phyloP scores from a whole-genome alignment of 2,888 invertebrate species.

The Salticus scenicus region DNA sequence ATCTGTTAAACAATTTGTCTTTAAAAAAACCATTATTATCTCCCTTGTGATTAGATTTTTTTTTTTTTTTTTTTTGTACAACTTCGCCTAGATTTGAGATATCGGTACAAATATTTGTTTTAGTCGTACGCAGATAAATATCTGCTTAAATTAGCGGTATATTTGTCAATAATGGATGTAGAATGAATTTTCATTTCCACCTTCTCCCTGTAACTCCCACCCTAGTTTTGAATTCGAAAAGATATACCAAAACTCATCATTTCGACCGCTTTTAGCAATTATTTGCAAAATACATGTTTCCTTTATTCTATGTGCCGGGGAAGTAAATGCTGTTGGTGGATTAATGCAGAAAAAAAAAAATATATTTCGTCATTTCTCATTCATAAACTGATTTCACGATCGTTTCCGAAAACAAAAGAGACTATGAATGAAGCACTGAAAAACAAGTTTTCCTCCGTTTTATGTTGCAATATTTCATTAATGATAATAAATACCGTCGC shows the following conservation, averaged over 20 bases:
- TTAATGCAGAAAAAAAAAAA: slow-evolving; percentile 30
- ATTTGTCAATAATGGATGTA: slow-evolving; percentile 66
- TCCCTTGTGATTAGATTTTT: slow-evolving; percentile 50
- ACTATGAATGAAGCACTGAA: slow-evolving; percentile 48
- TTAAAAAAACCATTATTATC: slow-evolving; percentile 68
- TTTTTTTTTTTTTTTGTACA: slow-evolving; percentile 23
- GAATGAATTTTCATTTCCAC: slow-evolving; percentile 37
- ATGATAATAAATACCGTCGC: slow-evolving; percentile 70
- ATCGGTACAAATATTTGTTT: slow-evolving; percentile 69
- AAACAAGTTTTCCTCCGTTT: slow-evolving; percentile 67
- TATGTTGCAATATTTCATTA: slow-evolving; percentile 70
- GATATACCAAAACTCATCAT: slow-evolving; percentile 67
- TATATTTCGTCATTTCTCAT: slow-evolving; percentile 53
- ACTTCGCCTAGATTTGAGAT: slow-evolving; percentile 56
- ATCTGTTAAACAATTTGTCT: slow-evolving; percentile 51
- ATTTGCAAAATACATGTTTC: slow-evolving; percentile 59
- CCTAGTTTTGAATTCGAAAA: slow-evolving; percentile 30
- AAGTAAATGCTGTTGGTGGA: slow-evolving; percentile 45
- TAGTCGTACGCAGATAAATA: slow-evolving; percentile 63
- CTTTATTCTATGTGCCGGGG: slow-evolving; percentile 52
- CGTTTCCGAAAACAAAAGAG: slow-evolving; percentile 59
- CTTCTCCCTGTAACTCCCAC: not conserved
- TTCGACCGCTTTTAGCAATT: slow-evolving; percentile 58
- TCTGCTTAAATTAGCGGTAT: slow-evolving; percentile 59
- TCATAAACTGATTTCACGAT: slow-evolving; percentile 60